Percentiles rank a stretch among this genome's conserved stretches.
Conservation (phyloP, 2,113 vertebrate genomes). For the Chamaetylas fuelleborni region DNA sequence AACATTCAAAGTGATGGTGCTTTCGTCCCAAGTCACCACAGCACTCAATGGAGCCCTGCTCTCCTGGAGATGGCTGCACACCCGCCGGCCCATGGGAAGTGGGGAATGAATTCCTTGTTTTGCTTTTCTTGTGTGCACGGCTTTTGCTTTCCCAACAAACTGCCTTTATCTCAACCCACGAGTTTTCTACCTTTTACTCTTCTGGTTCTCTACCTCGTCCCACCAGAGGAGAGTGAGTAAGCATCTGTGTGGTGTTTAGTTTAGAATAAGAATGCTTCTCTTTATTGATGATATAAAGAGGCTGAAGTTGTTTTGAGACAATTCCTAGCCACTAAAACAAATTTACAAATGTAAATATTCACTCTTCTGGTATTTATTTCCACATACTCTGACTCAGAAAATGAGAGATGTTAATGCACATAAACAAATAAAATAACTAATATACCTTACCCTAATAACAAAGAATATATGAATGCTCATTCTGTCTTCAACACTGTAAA, state of each 20-base stretch:
- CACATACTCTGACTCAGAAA: neutral
- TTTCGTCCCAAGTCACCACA: neutral
- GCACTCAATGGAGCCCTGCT: neutral
- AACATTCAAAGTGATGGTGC: neutral
- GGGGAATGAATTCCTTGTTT: neutral
- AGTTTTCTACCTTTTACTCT: neutral
- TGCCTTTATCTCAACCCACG: accelerated
- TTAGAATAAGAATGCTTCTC: neutral
- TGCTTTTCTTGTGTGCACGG: neutral
- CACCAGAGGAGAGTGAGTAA: accelerated
- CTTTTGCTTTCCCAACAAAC: neutral
- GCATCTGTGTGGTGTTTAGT: neutral
- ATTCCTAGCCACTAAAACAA: neutral
- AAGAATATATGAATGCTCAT: neutral
- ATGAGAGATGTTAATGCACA: neutral
- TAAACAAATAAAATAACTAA: neutral
- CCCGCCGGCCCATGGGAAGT: neutral
- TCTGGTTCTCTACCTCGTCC: accelerated
- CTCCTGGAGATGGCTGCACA: neutral
- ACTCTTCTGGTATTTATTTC: neutral
- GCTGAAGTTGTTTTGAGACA: neutral
- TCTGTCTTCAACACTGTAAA: neutral
- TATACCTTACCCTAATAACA: neutral
- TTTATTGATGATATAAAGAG: neutral
- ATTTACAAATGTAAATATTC: neutral